Conservation (phyloP, 2,888 invertebrate genomes). For the Sinotaia quadrata region DNA sequence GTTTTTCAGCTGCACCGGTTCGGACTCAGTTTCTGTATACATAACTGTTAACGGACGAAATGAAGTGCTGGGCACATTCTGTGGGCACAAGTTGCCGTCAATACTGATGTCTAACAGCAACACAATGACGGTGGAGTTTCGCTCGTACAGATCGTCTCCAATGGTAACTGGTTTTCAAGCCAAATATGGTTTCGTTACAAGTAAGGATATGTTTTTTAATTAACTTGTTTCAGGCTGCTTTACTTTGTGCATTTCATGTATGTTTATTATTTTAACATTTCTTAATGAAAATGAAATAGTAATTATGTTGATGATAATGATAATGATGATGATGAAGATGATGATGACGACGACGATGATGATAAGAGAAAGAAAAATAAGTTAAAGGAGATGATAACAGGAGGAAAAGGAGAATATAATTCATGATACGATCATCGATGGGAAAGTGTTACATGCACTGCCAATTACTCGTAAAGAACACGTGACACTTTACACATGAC, state of each 20-base stretch:
- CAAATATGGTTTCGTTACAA: constrained; percentile 89
- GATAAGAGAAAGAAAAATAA: too few species aligned
- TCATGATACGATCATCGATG: too few species aligned
- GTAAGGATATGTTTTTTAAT: constrained; percentile 76
- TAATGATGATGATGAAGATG: constrained; percentile 10
- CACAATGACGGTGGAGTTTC: constrained; percentile 88
- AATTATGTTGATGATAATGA: not conserved
- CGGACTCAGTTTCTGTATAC: constrained; percentile 86
- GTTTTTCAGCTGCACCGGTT: constrained; percentile 65
- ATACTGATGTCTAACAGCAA: constrained; percentile 92
- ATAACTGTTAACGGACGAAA: constrained; percentile 86
- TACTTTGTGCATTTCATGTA: too few species aligned
- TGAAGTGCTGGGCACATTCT: constrained; percentile 90
- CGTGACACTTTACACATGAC: too few species aligned
- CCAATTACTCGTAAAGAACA: too few species aligned
- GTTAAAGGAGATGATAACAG: too few species aligned
- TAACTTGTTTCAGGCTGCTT: not conserved
- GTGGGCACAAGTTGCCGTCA: constrained; percentile 86
- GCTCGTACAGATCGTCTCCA: constrained; percentile 81
- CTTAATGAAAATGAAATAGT: too few species aligned
- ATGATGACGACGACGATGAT: not conserved
- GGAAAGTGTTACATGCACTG: too few species aligned
- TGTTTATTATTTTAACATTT: too few species aligned
- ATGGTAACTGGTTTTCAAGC: constrained; percentile 90
- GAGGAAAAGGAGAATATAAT: too few species aligned